Evolutionary conservation across 2,797 vertebrate species (phyloP).

Genomic region (Graptemys geographica): DNA sequence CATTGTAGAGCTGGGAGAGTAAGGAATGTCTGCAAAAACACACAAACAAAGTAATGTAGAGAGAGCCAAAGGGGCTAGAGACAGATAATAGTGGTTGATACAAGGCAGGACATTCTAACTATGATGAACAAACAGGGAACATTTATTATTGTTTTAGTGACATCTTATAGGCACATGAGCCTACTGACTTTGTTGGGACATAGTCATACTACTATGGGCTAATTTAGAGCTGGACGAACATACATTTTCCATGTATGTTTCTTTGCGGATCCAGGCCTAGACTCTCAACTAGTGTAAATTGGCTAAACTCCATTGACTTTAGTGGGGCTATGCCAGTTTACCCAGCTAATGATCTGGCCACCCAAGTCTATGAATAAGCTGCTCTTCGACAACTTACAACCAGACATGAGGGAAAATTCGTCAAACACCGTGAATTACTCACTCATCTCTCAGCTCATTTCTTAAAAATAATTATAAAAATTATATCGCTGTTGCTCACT

Average conservation of each 20-base stretch:
- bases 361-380: not conserved
- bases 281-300: not conserved
- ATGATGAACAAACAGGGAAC: not conserved
- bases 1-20: not conserved
- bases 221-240: not conserved
- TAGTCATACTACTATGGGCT: not conserved
- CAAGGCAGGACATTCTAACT: not conserved
- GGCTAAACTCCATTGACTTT: not conserved
- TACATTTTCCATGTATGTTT: not conserved
- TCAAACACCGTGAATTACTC: not conserved
- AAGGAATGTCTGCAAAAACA: not conserved
- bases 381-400: not conserved
- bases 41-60: not conserved
- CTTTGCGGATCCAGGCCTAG: not conserved
- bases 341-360: not conserved
- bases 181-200: not conserved
- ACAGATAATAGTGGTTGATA: not conserved
- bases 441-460: not conserved
- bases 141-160: not conserved
- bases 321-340: rapidly evolving
- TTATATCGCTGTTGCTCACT: not conserved
- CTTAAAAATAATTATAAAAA: not conserved
- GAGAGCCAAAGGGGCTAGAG: not conserved
- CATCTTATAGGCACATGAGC: not conserved
- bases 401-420: not conserved